A percentile compares a stretch with the other conserved stretches of the same genome.
These are phyloP conservation scores for Leptosomus discolor DNA, from an alignment of 2,113 vertebrate genomes.

Conservation along the genomic window DNA sequence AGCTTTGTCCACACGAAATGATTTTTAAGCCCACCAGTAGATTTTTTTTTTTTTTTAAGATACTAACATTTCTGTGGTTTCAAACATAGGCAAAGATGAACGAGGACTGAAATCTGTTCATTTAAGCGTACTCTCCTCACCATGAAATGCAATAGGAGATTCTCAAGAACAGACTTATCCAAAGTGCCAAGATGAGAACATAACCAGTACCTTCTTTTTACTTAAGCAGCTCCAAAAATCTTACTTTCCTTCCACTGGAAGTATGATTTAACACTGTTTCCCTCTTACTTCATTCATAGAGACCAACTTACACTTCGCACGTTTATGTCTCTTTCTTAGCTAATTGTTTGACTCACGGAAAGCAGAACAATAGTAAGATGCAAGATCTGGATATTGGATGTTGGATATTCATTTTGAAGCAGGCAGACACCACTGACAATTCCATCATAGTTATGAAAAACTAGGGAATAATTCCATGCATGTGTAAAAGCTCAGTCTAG, in stretches of 20 bases:
- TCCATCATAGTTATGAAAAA: background rate
- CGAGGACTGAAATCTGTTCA: background rate
- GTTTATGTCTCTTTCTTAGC: background rate
- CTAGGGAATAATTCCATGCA: background rate
- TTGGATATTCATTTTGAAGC: background rate
- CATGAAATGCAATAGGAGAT: background rate
- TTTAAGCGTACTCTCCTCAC: background rate
- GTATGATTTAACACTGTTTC: background rate
- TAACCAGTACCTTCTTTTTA: background rate
- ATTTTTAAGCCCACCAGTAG: conserved; percentile 10
- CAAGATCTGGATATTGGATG: background rate
- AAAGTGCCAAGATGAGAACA: background rate
- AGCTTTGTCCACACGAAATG: background rate
- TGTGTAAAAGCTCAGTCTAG: background rate
- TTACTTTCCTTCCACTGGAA: background rate
- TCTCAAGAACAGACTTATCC: background rate
- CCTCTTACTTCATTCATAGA: background rate
- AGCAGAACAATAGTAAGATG: background rate
- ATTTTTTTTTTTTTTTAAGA: background rate
- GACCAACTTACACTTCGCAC: background rate
- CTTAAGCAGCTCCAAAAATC: background rate
- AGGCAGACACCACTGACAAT: background rate
- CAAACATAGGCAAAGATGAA: background rate
- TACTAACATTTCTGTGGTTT: conserved; percentile 27
- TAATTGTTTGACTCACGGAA: background rate